phyloP scores from a whole-genome alignment of 2,888 invertebrate genomes.

The Drosophila atripex region DNA sequence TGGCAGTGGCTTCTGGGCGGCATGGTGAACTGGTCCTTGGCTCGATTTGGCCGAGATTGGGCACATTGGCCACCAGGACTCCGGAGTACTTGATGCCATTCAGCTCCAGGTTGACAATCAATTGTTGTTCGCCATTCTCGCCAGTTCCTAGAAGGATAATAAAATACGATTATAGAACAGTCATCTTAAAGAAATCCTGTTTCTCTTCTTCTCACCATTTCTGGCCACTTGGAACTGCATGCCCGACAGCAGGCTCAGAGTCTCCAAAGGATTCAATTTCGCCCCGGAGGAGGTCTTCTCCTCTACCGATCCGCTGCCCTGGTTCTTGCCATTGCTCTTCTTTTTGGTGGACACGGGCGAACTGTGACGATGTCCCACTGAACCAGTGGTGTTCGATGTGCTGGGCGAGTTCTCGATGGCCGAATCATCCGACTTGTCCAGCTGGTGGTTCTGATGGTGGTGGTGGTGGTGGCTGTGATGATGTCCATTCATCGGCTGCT shows the following conservation, averaged over 20 bases:
- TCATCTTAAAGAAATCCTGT: neutral
- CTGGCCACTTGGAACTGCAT: slow-evolving; percentile 92
- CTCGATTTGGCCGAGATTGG: slow-evolving; percentile 30
- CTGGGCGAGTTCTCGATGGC: slow-evolving; percentile 81
- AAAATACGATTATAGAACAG: neutral
- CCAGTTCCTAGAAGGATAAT: slow-evolving; percentile 88
- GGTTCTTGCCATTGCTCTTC: slow-evolving; percentile 58
- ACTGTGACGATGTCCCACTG: slow-evolving; percentile 60
- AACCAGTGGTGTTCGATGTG: slow-evolving; percentile 73
- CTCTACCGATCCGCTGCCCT: slow-evolving; percentile 17
- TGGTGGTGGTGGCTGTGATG: slow-evolving; percentile 51
- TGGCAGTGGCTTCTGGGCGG: neutral
- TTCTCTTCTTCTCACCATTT: slow-evolving; percentile 87
- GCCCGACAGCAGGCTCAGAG: slow-evolving; percentile 77
- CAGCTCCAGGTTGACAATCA: slow-evolving; percentile 97
- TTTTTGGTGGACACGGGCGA: slow-evolving; percentile 81
- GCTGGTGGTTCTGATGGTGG: slow-evolving; percentile 56
- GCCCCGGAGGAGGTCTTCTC: slow-evolving; percentile 21
- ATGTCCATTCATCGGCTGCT: slow-evolving; percentile 70
- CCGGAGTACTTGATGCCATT: slow-evolving; percentile 98
- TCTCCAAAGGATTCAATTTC: slow-evolving; percentile 61
- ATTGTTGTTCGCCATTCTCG: slow-evolving; percentile 92
- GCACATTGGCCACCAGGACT: slow-evolving; percentile 89
- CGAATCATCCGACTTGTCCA: slow-evolving; percentile 81
- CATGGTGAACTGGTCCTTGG: slow-evolving; percentile 16